Conservation (phyloP, 2,113 vertebrate species). For the Ellobius talpinus region DNA sequence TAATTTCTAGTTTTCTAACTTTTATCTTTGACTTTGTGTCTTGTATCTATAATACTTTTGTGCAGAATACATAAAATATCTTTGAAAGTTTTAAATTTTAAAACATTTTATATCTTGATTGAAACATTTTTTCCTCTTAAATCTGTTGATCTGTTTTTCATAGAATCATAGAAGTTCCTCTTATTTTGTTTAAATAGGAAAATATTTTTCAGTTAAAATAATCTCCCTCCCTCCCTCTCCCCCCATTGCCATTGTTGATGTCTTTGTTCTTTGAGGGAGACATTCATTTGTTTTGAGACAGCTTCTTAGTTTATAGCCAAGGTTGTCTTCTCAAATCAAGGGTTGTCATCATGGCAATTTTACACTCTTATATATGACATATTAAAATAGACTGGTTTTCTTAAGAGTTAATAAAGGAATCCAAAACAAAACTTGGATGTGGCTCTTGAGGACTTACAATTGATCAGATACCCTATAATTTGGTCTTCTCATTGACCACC, state of each 20-base stretch:
- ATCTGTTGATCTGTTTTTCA: not conserved
- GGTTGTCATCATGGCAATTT: not conserved
- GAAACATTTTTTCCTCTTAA: slow-evolving; percentile 17
- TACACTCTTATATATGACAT: not conserved
- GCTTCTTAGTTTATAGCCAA: not conserved
- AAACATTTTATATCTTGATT: not conserved
- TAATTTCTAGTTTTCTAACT: not conserved
- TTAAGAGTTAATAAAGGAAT: not conserved
- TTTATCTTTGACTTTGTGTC: not conserved
- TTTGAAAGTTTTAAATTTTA: not conserved
- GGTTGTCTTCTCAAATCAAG: not conserved
- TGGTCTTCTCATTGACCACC: not conserved
- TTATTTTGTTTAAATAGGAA: not conserved
- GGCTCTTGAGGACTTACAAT: not conserved
- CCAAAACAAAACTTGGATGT: not conserved
- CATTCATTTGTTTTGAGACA: not conserved
- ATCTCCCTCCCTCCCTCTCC: not conserved
- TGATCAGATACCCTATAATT: not conserved
- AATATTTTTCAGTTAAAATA: not conserved
- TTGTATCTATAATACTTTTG: not conserved
- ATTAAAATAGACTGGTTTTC: not conserved
- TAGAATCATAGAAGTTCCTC: not conserved
- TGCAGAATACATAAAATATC: not conserved
- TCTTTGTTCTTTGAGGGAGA: not conserved
- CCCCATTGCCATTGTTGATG: not conserved